Percentiles rank a stretch among this genome's conserved stretches.
phyloP scores from a whole-genome alignment of 2,113 vertebrate genomes.

The Sterna hirundo region DNA sequence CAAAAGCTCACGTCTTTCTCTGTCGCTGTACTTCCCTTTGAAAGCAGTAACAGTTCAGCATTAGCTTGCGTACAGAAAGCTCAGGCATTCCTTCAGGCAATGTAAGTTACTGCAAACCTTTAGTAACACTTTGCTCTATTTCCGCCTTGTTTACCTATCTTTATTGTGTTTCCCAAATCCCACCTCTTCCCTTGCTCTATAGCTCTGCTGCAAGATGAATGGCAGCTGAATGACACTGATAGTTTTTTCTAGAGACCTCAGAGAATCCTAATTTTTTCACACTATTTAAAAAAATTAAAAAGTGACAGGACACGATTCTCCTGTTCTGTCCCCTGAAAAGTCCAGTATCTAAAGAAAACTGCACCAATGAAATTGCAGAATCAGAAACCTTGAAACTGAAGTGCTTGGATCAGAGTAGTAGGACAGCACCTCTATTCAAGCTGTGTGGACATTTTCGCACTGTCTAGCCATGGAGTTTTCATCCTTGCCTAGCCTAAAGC shows the following conservation, averaged over 20 bases:
- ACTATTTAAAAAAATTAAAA: background rate
- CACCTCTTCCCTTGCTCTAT: background rate
- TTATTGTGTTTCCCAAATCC: background rate
- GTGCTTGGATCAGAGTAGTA: background rate
- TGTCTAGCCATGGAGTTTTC: background rate
- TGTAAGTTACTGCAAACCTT: background rate
- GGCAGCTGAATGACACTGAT: background rate
- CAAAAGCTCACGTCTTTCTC: background rate
- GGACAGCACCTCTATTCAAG: background rate
- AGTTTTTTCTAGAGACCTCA: background rate
- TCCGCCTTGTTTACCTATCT: background rate
- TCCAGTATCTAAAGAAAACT: background rate
- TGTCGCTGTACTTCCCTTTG: constrained; percentile 46
- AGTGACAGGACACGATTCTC: background rate
- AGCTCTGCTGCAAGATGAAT: background rate
- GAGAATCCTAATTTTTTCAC: background rate
- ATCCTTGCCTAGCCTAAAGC: background rate
- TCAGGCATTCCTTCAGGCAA: background rate
- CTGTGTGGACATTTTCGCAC: background rate
- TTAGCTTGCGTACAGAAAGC: constrained; percentile 21
- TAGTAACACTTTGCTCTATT: background rate
- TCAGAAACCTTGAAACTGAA: background rate
- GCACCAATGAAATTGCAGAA: background rate
- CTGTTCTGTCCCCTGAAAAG: background rate
- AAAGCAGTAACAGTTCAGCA: constrained; percentile 33